A percentile compares a stretch with the other conserved stretches of the same genome.
These are phyloP conservation scores for Megalops atlanticus DNA, from an alignment of 2,113 vertebrate genomes.

Conservation along the genomic window DNA sequence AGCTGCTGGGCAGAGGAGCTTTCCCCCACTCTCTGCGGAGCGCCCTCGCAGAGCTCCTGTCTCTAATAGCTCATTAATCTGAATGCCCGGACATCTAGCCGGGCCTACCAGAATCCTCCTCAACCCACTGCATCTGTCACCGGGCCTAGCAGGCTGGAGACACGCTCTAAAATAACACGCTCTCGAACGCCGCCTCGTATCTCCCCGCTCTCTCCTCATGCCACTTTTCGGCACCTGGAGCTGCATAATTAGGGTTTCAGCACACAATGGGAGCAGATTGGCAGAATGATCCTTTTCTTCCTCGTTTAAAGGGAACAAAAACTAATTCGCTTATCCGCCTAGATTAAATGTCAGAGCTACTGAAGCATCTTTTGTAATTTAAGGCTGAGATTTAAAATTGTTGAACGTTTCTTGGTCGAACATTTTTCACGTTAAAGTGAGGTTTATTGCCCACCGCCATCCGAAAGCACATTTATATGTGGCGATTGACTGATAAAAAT, in stretches of 20 bases:
- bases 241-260: slow-evolving; percentile 15
- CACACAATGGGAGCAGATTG: slow-evolving; percentile 14
- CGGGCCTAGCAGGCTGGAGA: neutral
- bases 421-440: slow-evolving; percentile 35
- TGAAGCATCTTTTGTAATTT: slow-evolving; percentile 29
- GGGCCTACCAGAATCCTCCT: neutral
- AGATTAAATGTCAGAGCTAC: slow-evolving; percentile 34
- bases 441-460: slow-evolving; percentile 28
- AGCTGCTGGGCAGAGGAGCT: slow-evolving; percentile 44
- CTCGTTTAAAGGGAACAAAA: slow-evolving; percentile 23
- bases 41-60: slow-evolving; percentile 35
- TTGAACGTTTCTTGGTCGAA: slow-evolving; percentile 26
- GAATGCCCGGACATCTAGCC: neutral
- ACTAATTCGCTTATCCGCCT: slow-evolving; percentile 33
- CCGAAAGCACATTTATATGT: neutral
- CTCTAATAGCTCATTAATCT: slow-evolving; percentile 29
- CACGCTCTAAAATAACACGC: neutral
- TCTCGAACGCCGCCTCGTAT: neutral
- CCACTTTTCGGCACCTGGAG: neutral
- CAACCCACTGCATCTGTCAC: slow-evolving; percentile 6
- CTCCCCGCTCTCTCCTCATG: slow-evolving; percentile 1
- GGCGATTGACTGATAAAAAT: slow-evolving; percentile 36
- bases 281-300: slow-evolving; percentile 13
- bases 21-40: slow-evolving; percentile 9
- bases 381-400: slow-evolving; percentile 9